A percentile compares a stretch with the other conserved stretches of the same genome.
These are phyloP conservation scores for Hirtodrosophila alboralis DNA, from an alignment of 2,888 invertebrate genomes.

Conservation along the genomic window DNA sequence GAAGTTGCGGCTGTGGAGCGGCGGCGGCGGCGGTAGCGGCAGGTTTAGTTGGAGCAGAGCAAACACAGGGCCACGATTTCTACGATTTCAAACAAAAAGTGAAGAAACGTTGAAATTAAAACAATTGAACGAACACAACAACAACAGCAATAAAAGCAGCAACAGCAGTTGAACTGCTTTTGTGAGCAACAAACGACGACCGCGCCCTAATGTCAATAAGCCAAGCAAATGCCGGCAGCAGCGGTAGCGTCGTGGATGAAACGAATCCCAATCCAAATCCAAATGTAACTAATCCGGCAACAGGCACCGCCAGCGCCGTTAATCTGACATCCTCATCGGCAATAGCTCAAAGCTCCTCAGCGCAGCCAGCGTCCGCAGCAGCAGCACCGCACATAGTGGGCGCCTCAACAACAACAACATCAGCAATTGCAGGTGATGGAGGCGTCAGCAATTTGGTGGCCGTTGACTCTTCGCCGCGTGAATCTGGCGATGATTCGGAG, in stretches of 20 bases:
- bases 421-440: constrained; percentile 29
- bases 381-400: constrained; percentile 69
- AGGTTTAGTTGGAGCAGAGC: constrained; percentile 55
- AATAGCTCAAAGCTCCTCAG: constrained; percentile 27
- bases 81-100: constrained; percentile 39
- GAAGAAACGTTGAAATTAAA: constrained; percentile 44
- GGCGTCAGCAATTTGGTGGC: constrained; percentile 85
- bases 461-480: constrained; percentile 92
- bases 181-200: constrained; percentile 64
- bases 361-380: constrained; percentile 42
- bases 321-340: constrained; percentile 38
- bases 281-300: constrained; percentile 52
- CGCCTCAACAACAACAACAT: constrained; percentile 32
- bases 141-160: constrained; percentile 32
- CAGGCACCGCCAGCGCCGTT: constrained; percentile 38
- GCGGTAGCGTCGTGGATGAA: constrained; percentile 75
- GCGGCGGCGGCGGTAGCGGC: constrained; percentile 37
- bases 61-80: constrained; percentile 31
- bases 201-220: constrained; percentile 82
- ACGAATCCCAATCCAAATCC: constrained; percentile 53
- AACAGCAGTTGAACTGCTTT: constrained; percentile 63
- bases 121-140: constrained; percentile 42
- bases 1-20: constrained; percentile 64
- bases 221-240: constrained; percentile 80
- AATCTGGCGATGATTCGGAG: constrained; percentile 97